Conservation (phyloP, 2,797 vertebrate species). For the Astyanax mexicanus region DNA sequence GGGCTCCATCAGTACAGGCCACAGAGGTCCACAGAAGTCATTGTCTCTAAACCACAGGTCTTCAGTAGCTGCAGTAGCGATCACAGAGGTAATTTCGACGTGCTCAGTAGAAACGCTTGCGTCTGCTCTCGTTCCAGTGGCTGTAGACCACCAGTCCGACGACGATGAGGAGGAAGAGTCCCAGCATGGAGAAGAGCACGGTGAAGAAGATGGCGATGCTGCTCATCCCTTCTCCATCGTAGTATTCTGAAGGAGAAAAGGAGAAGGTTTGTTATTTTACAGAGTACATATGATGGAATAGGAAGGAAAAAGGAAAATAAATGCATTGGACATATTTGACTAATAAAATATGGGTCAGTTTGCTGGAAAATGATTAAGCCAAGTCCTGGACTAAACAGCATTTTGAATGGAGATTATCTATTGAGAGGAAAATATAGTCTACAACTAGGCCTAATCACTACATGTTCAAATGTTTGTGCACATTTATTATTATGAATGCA, state of each 20-base stretch:
- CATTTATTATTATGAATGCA: no score
- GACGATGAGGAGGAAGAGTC: conserved; percentile 87
- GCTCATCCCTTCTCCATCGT: conserved; percentile 81
- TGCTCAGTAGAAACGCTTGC: conserved; percentile 94
- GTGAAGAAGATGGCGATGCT: conserved; percentile 89
- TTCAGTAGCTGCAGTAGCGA: background rate
- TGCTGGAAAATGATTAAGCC: no score
- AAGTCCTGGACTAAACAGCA: no score
- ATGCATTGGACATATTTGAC: no score
- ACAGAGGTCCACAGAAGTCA: background rate
- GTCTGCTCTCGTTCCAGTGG: conserved; percentile 92
- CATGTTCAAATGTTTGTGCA: no score
- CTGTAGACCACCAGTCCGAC: conserved; percentile 89
- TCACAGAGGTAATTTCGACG: background rate
- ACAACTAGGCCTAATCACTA: no score
- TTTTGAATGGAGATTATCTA: no score
- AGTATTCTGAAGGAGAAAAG: conserved; percentile 36
- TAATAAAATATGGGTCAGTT: no score
- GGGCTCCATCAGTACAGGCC: background rate
- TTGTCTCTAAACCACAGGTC: background rate
- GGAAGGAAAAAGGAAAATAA: no score
- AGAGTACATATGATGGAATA: background rate
- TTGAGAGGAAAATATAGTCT: no score
- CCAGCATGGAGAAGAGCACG: conserved; percentile 90
- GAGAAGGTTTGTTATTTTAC: background rate